Conservation (phyloP, 2,888 invertebrate species). For the Dryadula phaetusa region DNA sequence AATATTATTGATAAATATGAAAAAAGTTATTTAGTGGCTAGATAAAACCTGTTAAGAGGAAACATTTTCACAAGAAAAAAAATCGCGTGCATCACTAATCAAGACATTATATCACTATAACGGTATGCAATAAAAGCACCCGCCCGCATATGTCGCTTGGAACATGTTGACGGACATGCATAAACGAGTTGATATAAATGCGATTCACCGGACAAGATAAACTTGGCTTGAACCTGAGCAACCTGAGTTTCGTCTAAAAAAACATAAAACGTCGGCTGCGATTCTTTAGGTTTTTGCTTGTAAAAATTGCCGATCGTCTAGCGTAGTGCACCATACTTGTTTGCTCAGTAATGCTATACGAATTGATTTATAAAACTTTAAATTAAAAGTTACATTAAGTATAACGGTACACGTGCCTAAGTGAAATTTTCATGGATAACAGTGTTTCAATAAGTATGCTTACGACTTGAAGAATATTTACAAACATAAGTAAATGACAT, state of each 20-base stretch:
- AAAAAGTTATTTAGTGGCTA: background rate
- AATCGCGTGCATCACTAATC: slow-evolving; percentile 33
- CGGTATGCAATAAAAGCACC: slow-evolving; percentile 38
- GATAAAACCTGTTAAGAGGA: background rate
- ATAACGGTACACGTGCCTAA: no score
- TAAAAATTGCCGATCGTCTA: background rate
- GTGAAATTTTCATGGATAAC: no score
- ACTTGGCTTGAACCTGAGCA: slow-evolving; percentile 34
- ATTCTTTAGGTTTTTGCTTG: slow-evolving; percentile 6
- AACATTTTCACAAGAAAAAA: slow-evolving; percentile 20
- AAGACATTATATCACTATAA: slow-evolving; percentile 41
- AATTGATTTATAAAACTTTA: background rate
- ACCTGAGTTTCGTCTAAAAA: slow-evolving; percentile 29
- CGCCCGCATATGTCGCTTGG: slow-evolving; percentile 36
- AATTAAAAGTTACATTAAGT: background rate
- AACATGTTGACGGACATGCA: slow-evolving; percentile 42
- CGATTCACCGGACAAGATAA: slow-evolving; percentile 41
- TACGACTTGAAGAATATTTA: no score
- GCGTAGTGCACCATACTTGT: background rate
- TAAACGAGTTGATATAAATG: slow-evolving; percentile 46
- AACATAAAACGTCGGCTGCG: background rate
- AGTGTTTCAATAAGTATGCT: no score
- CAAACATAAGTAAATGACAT: no score
- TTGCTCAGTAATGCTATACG: background rate
- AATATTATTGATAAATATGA: background rate